These are phyloP conservation scores for Callithrix jacchus DNA, from an alignment of 2,113 vertebrate species.

Conservation along the genomic window DNA sequence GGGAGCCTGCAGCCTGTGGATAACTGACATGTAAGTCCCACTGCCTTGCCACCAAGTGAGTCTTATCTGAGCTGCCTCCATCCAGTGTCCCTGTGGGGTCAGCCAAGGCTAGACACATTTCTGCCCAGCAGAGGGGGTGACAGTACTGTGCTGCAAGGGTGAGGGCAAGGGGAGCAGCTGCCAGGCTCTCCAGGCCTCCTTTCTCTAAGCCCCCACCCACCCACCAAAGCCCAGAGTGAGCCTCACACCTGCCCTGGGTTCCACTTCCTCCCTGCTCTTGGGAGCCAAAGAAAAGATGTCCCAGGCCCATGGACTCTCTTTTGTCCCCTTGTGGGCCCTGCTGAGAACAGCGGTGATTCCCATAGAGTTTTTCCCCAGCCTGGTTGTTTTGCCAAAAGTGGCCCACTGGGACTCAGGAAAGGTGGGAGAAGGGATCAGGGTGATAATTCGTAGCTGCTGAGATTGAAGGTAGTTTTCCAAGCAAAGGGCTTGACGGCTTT, in stretches of 20 bases:
- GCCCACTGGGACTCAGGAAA: neutral
- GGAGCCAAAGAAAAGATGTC: neutral
- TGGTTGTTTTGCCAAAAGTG: neutral
- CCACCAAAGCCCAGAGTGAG: neutral
- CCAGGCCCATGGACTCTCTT: neutral
- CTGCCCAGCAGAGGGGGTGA: neutral
- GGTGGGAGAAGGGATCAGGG: neutral
- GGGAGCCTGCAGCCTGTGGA: neutral
- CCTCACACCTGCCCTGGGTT: neutral
- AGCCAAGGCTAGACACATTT: neutral
- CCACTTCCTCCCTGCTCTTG: too few relatives aligned
- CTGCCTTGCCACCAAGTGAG: neutral
- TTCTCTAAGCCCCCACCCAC: neutral
- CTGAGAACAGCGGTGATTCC: neutral
- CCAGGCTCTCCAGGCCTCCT: too few relatives aligned
- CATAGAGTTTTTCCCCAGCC: neutral
- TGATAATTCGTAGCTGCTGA: neutral
- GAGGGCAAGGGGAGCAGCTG: neutral
- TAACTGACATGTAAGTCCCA: neutral
- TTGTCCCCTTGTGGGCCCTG: neutral
- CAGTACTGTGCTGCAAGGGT: fast-evolving
- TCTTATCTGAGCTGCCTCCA: neutral
- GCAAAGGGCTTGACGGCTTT: neutral
- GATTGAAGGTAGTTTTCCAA: neutral
- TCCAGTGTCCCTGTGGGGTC: neutral